Conservation (phyloP, 2,888 invertebrate species). For the Balanococcus diminutus region DNA sequence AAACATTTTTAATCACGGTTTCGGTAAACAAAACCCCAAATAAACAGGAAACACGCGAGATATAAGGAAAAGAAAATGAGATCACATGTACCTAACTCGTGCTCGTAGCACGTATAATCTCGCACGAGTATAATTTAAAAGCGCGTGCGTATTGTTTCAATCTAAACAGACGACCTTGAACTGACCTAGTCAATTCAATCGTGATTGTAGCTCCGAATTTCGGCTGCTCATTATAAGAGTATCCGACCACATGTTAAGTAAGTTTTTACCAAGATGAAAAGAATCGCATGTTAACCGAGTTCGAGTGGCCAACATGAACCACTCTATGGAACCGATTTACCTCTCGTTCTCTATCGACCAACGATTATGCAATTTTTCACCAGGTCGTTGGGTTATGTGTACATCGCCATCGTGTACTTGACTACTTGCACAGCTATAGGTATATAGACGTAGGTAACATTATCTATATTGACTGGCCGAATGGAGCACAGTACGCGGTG, state of each 20-base stretch:
- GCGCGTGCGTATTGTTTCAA: conserved; percentile 52
- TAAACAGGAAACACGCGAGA: conserved; percentile 32
- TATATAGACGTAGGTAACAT: too few species aligned
- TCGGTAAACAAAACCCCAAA: conserved; percentile 7
- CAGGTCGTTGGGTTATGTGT: conserved; percentile 12
- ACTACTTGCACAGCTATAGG: not conserved
- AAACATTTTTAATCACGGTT: conserved; percentile 8
- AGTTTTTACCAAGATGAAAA: conserved; percentile 1
- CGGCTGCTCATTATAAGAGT: conserved; percentile 33
- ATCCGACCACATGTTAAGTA: conserved; percentile 22
- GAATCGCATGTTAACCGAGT: not conserved
- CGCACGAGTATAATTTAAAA: conserved; percentile 46
- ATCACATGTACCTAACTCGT: conserved; percentile 1
- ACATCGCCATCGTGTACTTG: not conserved
- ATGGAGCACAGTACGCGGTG: too few species aligned
- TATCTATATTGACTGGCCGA: too few species aligned
- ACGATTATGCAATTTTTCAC: conserved; percentile 18
- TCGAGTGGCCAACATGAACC: not conserved
- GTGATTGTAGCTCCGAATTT: conserved; percentile 47
- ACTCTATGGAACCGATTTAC: not conserved
- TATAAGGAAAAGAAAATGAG: not conserved
- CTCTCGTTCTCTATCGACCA: too few species aligned
- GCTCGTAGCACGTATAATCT: conserved; percentile 1
- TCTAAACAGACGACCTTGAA: conserved; percentile 39
- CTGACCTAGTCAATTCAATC: conserved; percentile 48